Conservation (phyloP, 2,113 vertebrate species). For the Dendrocopos noguchii region DNA sequence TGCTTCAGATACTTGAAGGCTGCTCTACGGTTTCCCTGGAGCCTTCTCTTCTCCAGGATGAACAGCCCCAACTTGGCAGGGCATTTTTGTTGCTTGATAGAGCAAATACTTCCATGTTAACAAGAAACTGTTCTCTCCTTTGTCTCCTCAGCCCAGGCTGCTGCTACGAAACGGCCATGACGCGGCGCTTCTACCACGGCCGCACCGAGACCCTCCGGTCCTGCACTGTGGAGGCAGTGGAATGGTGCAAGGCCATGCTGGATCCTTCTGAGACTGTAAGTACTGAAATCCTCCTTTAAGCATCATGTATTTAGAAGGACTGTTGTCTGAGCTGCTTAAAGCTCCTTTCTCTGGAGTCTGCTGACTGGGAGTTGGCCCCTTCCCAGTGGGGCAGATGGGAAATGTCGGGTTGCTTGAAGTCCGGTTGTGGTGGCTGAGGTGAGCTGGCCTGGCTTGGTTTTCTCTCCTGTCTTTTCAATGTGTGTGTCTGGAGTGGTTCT, state of each 20-base stretch:
- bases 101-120: not conserved
- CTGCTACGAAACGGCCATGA: conserved; percentile 96
- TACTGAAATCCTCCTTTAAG: not conserved
- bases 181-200: conserved; percentile 91
- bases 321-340: not conserved
- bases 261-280: conserved; percentile 80
- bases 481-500: not conserved
- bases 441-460: not conserved
- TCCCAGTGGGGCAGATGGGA: not conserved
- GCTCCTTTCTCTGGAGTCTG: not conserved
- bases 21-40: no score
- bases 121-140: not conserved
- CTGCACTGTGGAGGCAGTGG: conserved; percentile 86
- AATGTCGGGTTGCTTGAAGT: not conserved
- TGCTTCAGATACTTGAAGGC: no score
- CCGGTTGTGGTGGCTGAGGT: not conserved
- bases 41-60: no score
- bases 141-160: conserved; percentile 82
- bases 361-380: not conserved
- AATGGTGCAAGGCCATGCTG: conserved; percentile 90
- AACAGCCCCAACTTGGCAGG: not conserved
- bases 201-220: conserved; percentile 94
- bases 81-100: not conserved
- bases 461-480: not conserved
- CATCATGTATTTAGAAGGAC: not conserved